Evolutionary conservation across 2,113 vertebrate species (phyloP), one percentile per base, ranked within the genome.

Genomic region (Nipponia nippon): DNA sequence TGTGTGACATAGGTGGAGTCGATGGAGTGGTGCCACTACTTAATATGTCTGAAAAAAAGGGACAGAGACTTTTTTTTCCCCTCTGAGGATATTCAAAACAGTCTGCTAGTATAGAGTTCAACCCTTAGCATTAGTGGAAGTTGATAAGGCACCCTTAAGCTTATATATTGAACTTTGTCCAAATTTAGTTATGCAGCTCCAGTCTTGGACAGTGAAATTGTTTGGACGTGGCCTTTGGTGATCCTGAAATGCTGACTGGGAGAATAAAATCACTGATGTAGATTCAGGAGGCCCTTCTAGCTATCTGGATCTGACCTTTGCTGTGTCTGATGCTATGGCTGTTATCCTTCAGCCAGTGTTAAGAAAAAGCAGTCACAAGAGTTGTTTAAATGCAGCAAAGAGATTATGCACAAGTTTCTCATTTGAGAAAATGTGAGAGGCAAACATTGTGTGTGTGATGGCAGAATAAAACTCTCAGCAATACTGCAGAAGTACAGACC

Each of bases 221-320:
- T 91, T 94, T 88, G 63, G 63, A 83, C 34, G 7, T 84, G 72
- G 69, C 72, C 61, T 84, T 95, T 92, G 86, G 63, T 90, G 72
- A 87, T 63, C 80, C 83, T 89, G 76, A 92, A 93, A 87, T 89
- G 89, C 47, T 94, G 83, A 92, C 77, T 65, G 26, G 42, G 29
- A 92, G 53, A 63, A 73, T 90, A 92, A 97, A 90, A 32, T 66
- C 76, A 87, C 18, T 20, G 11, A n/a, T 93, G 67, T 49, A 79
- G 56, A 87, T 92, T 92, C 77, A 71, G 42, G 52, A 93, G 32
- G 30, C n/a, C 47, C 72, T 71, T 83, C 83, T 59, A 69, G 67
- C 72, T 81, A 34, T 82, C 59, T 84, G 47, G 10, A 59, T 40
- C 63, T 94, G 72, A 88, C 85, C 83, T 92, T 83, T 78, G 18